Conservation (phyloP, 2,797 vertebrate genomes). For the Megaceryle alcyon region DNA sequence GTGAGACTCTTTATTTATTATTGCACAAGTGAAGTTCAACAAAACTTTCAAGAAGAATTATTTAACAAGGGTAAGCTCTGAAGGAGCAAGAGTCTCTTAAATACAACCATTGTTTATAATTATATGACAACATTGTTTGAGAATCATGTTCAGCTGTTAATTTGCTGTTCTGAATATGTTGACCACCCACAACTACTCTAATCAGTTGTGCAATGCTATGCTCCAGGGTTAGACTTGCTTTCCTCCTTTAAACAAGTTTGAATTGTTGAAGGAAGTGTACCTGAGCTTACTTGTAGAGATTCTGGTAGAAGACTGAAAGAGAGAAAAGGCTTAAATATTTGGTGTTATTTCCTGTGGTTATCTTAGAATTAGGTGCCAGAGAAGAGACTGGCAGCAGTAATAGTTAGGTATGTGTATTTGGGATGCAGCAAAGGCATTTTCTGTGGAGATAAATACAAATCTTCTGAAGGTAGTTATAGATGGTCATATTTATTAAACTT, state of each 20-base stretch:
- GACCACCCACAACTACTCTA: neutral
- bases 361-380: neutral
- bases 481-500: conserved; percentile 31
- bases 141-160: neutral
- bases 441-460: neutral
- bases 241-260: neutral
- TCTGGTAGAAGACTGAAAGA: neutral
- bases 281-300: neutral
- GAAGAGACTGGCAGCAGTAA: neutral
- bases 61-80: neutral
- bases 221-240: neutral
- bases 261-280: neutral
- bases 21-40: neutral
- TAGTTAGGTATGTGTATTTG: neutral
- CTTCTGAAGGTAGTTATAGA: conserved; percentile 1
- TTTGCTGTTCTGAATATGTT: neutral
- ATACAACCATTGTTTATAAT: neutral
- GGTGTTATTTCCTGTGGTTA: neutral
- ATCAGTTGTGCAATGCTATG: neutral
- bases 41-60: neutral
- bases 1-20: neutral
- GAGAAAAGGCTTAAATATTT: neutral
- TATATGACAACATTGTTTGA: neutral
- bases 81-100: neutral
- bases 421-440: neutral